A percentile compares a stretch with the other conserved stretches of the same genome.
Evolutionary conservation across 1,140 invertebrate species (phyloP).

Genomic region (Cephus cinctus): DNA sequence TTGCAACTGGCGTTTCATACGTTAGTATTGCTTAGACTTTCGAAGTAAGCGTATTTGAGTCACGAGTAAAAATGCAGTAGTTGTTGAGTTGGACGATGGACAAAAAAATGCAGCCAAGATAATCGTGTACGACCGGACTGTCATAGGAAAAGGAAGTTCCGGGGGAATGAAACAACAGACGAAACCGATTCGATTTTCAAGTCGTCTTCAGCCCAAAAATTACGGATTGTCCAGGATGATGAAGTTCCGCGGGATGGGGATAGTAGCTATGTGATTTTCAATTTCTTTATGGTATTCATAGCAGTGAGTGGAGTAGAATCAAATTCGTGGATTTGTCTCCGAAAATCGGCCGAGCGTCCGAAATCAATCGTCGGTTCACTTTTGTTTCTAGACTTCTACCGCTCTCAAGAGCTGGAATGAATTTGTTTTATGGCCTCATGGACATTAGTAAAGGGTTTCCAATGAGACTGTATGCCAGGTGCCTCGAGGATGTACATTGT

Average conservation of each 20-base stretch:
- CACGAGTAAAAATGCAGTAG: constrained; percentile 3
- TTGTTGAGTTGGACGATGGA: constrained; percentile 4
- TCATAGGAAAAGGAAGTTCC: constrained; percentile 2
- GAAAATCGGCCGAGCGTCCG: not conserved
- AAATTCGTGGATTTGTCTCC: constrained; percentile 2
- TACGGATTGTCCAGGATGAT: constrained; percentile 5
- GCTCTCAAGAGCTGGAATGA: not conserved
- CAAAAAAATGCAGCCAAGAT: constrained; percentile 1
- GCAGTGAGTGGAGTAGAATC: not conserved
- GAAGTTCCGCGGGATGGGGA: constrained; percentile 1
- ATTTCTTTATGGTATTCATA: not conserved
- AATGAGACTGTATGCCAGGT: not conserved
- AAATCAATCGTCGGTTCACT: not conserved
- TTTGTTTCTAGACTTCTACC: not conserved
- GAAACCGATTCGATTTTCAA: too few relatives aligned
- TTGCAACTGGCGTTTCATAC: not conserved
- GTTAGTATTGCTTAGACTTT: too few relatives aligned
- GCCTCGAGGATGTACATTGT: constrained; percentile 17
- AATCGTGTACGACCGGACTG: constrained; percentile 3
- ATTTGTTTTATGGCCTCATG: constrained; percentile 12
- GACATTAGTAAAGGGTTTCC: not conserved
- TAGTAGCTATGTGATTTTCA: constrained; percentile 4
- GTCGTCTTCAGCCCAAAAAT: too few relatives aligned
- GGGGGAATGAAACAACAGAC: too few relatives aligned
- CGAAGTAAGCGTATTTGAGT: not conserved